Evolutionary conservation across 2,888 invertebrate genomes (phyloP).

Genomic region (Drosophila nr. medialis): DNA sequence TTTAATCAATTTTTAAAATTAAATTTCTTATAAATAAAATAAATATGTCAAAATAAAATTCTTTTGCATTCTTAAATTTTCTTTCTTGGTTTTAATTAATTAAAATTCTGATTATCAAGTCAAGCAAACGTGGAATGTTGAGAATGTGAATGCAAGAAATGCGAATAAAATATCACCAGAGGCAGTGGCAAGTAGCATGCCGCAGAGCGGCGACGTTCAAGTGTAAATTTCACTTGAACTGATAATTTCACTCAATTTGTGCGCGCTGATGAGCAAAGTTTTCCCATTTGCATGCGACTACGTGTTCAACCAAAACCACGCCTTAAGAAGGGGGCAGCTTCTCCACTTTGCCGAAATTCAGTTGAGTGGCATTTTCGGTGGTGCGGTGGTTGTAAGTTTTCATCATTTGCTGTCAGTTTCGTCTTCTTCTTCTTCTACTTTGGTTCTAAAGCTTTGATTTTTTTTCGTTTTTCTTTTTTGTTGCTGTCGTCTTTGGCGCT

Average conservation of each 20-base stretch:
- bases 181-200: constrained; percentile 8
- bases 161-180: constrained; percentile 19
- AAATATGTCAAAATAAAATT: background rate
- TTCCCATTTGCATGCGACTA: constrained; percentile 78
- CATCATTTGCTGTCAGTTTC: constrained; percentile 33
- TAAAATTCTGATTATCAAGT: no score
- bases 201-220: constrained; percentile 63
- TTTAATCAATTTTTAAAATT: background rate
- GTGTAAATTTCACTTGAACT: constrained; percentile 81
- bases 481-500: constrained; percentile 18
- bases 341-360: constrained; percentile 1
- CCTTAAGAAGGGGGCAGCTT: background rate
- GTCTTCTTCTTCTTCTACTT: constrained; percentile 20
- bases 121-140: background rate
- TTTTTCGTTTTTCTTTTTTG: constrained; percentile 37
- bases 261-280: constrained; percentile 80
- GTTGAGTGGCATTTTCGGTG: constrained; percentile 6
- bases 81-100: background rate
- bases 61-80: background rate
- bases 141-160: background rate
- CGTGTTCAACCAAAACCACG: constrained; percentile 57
- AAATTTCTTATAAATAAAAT: background rate
- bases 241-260: constrained; percentile 80
- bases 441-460: constrained; percentile 55
- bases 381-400: constrained; percentile 47